These are phyloP conservation scores for Bucco capensis DNA, from an alignment of 2,113 vertebrate species.

Conservation along the genomic window DNA sequence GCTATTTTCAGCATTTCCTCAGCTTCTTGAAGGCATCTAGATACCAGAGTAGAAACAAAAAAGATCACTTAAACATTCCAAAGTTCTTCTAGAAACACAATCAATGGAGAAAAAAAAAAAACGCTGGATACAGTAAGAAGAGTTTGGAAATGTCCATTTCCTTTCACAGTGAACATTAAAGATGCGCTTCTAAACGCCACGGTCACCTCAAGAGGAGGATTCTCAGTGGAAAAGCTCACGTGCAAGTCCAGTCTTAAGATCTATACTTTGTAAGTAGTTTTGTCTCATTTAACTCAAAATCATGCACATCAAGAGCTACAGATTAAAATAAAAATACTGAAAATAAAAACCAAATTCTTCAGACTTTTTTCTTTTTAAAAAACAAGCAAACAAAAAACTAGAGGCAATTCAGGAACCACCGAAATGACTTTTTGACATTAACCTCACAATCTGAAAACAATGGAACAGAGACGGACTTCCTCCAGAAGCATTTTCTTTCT, in stretches of 20 bases:
- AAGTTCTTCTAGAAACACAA: neutral
- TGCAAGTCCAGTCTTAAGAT: neutral
- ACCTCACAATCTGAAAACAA: neutral
- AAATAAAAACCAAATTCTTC: neutral
- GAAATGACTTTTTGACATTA: neutral
- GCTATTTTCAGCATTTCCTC: constrained; percentile 86
- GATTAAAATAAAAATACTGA: neutral
- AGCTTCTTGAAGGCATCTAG: constrained; percentile 88
- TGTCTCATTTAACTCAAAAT: neutral
- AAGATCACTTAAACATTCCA: neutral
- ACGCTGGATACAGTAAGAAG: neutral
- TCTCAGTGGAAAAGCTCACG: neutral
- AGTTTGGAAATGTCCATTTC: neutral
- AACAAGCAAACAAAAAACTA: neutral
- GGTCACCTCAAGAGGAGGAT: neutral
- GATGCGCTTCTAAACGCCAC: neutral
- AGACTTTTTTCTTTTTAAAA: neutral
- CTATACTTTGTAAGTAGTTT: neutral
- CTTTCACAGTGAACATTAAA: neutral
- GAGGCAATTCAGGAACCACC: neutral
- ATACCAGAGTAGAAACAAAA: constrained; percentile 19
- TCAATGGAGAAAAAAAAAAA: neutral
- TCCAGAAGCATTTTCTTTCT: neutral
- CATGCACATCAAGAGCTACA: neutral
- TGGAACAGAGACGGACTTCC: neutral